Base-by-base conservation (phyloP, 2,888 invertebrate genomes). In the Microctonus aethiopoides region DNA sequence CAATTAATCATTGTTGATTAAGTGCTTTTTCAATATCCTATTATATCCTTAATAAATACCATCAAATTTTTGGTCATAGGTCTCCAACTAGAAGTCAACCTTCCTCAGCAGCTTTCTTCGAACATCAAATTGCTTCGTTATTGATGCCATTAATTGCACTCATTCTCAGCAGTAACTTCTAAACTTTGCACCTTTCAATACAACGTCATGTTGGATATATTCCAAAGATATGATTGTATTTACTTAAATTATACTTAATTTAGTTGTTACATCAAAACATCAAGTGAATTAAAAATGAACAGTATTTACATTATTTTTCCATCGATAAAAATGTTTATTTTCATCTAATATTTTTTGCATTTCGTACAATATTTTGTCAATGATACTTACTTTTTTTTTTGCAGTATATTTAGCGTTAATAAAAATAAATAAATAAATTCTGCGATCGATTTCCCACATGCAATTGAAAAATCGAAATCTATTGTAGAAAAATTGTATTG, bases 61-160 rank as follows among this genome's bases (percentile, higher is more conserved):
- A 29, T 51, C 52, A 56, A 67, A 41, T 67, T 52, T 71, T 41
- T 77, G 74, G 68, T 78, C 75, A 59, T 73, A 81, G 81, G 68
- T 80, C 79, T 60, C 78, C 78, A 24, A 61, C 68, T 52, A 74
- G 67, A 56, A 72, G 69, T 65, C 39, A 66, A 73, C 77, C 36
- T 72, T 73, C 56, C 22, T 57, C 68, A 26, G 46, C 61, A 39
- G 11, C 52, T 57, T 66, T 62, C 22, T 36, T 61, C 10, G 13
- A 22, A 1, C 11, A 64, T 39, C 34, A 29, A 34, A 16, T 59
- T 61, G 34, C 65, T 5, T 59, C 56, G 11, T 36, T 56, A 41
- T 10, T 73, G 32, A 46, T 69, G 22, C n/a, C 54, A 63, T 62
- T 56, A 46, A 46, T 67, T 32, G 26, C 20, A 24, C 36, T 32